Percentiles rank a stretch among this genome's conserved stretches.
phyloP scores from a whole-genome alignment of 2,797 vertebrate species.

The Rhyacichthys aspro region DNA sequence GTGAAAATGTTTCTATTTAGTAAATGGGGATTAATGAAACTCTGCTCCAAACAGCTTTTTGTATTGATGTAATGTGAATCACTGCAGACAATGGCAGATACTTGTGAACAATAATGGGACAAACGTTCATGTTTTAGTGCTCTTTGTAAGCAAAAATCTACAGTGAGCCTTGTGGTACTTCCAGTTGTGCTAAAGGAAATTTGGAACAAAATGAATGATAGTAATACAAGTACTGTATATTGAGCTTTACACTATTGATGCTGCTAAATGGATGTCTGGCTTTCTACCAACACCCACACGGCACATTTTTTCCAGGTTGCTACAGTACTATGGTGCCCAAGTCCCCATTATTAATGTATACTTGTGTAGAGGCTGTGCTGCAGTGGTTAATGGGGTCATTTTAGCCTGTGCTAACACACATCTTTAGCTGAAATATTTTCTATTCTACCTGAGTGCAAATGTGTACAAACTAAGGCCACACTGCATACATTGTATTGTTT shows the following conservation, averaged over 20 bases:
- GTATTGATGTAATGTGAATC: not conserved
- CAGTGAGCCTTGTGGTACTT: constrained; percentile 31
- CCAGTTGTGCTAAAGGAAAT: constrained; percentile 5
- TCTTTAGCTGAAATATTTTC: not conserved
- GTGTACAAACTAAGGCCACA: not conserved
- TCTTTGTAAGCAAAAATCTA: constrained; percentile 34
- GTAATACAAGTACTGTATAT: constrained; percentile 37
- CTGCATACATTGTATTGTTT: not conserved
- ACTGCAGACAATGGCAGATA: constrained; percentile 1
- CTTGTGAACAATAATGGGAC: not conserved
- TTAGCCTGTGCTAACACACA: constrained; percentile 8
- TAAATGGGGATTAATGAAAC: not conserved
- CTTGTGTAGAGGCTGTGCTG: constrained; percentile 27
- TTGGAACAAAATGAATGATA: constrained; percentile 32
- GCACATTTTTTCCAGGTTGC: constrained; percentile 36
- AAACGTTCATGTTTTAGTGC: not conserved
- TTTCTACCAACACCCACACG: constrained; percentile 39
- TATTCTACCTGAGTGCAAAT: not conserved
- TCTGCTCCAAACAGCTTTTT: not conserved
- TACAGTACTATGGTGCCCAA: constrained; percentile 40
- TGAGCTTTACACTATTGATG: constrained; percentile 31
- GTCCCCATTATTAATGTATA: constrained; percentile 27
- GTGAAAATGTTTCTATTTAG: constrained; percentile 1
- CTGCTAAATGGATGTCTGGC: constrained; percentile 54
- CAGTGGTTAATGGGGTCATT: constrained; percentile 32